Evolutionary conservation across 1,140 invertebrate genomes (phyloP).

Genomic region (Patella vulgata): DNA sequence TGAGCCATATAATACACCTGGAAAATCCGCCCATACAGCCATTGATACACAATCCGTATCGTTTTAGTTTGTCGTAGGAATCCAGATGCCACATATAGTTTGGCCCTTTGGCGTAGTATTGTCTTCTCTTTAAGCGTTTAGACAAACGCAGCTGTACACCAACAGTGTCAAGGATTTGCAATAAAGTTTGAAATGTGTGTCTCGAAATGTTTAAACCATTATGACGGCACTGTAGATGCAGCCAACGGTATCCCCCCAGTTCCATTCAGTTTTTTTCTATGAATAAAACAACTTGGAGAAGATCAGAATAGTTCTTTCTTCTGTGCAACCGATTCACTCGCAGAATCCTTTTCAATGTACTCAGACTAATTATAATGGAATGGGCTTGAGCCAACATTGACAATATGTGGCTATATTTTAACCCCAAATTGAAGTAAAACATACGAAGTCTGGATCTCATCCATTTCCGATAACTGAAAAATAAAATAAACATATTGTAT

Average conservation of each 20-base stretch:
- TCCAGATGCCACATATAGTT: conserved; percentile 50
- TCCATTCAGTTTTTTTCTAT: neutral
- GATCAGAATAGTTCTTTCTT: neutral
- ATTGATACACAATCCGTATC: conserved; percentile 51
- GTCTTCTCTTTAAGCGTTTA: too few species aligned
- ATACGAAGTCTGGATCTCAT: too few species aligned
- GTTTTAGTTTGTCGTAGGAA: conserved; percentile 53
- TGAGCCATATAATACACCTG: conserved; percentile 48
- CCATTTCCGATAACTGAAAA: too few species aligned
- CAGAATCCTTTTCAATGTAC: neutral
- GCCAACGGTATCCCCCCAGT: neutral
- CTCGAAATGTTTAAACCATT: neutral
- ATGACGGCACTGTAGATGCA: neutral
- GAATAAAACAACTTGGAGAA: neutral
- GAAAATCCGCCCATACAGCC: conserved; percentile 59
- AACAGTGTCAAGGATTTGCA: neutral
- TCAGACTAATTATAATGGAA: neutral
- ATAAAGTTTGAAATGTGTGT: neutral
- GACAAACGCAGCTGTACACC: too few species aligned
- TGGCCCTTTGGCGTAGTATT: conserved; percentile 35
- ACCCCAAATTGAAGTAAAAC: conserved; percentile 1
- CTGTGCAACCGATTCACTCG: neutral
- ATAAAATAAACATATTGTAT: too few species aligned
- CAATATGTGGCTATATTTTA: neutral
- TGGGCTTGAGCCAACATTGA: neutral